Evolutionary conservation across 2,888 invertebrate genomes (phyloP).

Genomic region (Cactoblastis cactorum): DNA sequence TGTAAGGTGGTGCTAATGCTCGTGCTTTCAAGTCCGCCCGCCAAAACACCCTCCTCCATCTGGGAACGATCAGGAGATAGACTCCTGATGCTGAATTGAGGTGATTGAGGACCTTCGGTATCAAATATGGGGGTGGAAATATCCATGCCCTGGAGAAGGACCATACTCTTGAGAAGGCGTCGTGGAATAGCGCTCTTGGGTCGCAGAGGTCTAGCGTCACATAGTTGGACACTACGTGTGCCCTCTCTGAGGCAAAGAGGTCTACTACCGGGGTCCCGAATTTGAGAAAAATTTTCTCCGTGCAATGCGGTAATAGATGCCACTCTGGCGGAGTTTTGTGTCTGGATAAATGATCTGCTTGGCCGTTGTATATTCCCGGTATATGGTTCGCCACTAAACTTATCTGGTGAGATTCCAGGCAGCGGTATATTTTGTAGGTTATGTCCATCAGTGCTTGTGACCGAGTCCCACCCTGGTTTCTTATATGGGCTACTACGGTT

Average conservation of each 20-base stretch:
- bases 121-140: neutral
- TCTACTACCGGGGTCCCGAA: neutral
- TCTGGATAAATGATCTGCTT: slow-evolving; percentile 1
- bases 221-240: neutral
- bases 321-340: slow-evolving; percentile 1
- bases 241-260: neutral
- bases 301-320: neutral
- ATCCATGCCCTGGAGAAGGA: neutral
- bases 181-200: neutral
- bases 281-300: neutral
- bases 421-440: neutral
- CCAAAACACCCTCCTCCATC: neutral
- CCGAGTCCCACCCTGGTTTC: slow-evolving; percentile 3
- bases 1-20: neutral
- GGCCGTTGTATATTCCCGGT: neutral
- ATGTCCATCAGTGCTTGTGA: neutral
- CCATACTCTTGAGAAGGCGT: neutral
- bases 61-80: neutral
- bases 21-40: neutral
- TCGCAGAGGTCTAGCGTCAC: neutral
- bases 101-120: neutral
- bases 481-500: neutral
- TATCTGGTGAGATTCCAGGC: neutral
- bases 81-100: neutral
- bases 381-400: neutral